Percentiles rank a stretch among this genome's conserved stretches.
These are phyloP conservation scores for Aldrovandia affinis DNA, from an alignment of 2,797 vertebrate genomes.

Conservation along the genomic window DNA sequence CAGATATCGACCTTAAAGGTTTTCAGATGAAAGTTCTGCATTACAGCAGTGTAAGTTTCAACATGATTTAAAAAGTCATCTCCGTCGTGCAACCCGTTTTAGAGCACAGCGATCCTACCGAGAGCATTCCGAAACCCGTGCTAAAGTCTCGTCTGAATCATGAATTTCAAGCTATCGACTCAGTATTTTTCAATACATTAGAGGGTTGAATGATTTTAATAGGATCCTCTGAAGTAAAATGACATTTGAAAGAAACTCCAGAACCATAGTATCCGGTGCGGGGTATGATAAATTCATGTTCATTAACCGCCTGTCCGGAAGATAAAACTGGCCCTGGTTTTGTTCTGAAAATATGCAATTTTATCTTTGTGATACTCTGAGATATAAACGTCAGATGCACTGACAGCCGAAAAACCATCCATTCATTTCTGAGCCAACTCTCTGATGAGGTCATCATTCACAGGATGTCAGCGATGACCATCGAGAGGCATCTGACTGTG, in stretches of 20 bases:
- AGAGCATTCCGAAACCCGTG: not conserved
- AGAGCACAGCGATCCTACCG: not conserved
- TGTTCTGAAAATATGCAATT: slow-evolving; percentile 24
- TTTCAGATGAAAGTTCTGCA: not conserved
- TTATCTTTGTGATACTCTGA: slow-evolving; percentile 45
- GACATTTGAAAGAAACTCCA: not conserved
- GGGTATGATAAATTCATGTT: not conserved
- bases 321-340: not conserved
- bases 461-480: slow-evolving; percentile 80
- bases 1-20: not conserved
- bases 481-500: slow-evolving; percentile 84
- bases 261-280: not conserved
- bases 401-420: slow-evolving; percentile 83
- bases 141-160: not conserved
- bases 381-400: slow-evolving; percentile 80
- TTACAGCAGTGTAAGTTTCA: not conserved
- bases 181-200: not conserved
- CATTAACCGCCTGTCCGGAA: not conserved
- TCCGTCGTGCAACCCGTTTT: not conserved
- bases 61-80: not conserved
- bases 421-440: slow-evolving; percentile 82
- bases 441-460: slow-evolving; percentile 93
- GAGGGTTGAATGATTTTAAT: not conserved
- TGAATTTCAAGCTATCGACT: not conserved
- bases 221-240: slow-evolving; percentile 2